Percentiles rank a stretch among this genome's conserved stretches.
Conservation (phyloP, 2,113 vertebrate genomes). For the Mobula hypostoma region DNA sequence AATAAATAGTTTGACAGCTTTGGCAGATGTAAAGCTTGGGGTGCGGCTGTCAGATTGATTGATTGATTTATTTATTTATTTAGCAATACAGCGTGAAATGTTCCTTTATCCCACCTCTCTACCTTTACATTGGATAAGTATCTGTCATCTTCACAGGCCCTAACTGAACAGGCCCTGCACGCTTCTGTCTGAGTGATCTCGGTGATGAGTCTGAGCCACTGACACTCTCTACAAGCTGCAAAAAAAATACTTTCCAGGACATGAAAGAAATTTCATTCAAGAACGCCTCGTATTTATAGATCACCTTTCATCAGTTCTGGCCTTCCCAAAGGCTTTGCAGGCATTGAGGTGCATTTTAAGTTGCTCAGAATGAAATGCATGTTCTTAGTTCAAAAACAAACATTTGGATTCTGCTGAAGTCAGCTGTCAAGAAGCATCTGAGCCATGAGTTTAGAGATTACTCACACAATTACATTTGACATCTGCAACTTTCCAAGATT, state of each 20-base stretch:
- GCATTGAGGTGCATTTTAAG: background rate
- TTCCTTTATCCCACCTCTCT: background rate
- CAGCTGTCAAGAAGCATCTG: background rate
- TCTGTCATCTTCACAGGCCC: too few relatives aligned
- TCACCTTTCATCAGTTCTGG: too few relatives aligned
- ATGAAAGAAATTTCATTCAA: background rate
- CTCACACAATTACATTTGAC: background rate
- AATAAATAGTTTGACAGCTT: too few relatives aligned
- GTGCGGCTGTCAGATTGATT: too few relatives aligned
- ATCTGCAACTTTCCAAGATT: background rate
- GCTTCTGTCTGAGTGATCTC: too few relatives aligned
- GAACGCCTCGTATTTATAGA: background rate
- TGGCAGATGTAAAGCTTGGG: too few relatives aligned
- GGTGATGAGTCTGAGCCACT: too few relatives aligned
- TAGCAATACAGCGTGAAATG: too few relatives aligned
- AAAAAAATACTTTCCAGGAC: background rate
- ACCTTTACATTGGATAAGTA: background rate
- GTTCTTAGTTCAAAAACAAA: background rate
- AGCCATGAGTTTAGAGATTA: background rate
- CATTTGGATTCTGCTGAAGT: background rate
- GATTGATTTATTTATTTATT: too few relatives aligned
- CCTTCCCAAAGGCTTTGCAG: too few relatives aligned
- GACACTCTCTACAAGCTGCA: too few relatives aligned
- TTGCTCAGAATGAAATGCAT: background rate
- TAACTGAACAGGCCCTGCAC: too few relatives aligned